These are phyloP conservation scores for Agrenia bidenticulata DNA, from an alignment of 2,888 invertebrate genomes.

Conservation along the genomic window DNA sequence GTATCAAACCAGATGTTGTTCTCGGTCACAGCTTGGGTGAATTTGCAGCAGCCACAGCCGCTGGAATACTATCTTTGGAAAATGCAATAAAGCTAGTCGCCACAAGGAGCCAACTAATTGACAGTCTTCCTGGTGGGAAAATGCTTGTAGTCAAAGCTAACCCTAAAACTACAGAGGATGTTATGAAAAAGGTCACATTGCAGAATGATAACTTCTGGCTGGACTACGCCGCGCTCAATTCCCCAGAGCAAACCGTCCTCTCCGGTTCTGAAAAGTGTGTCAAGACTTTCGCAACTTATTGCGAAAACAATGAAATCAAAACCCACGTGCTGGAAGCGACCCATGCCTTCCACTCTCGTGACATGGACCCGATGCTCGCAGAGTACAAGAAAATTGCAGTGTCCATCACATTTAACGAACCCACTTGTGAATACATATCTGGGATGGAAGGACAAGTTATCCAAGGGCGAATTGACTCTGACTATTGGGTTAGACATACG, in stretches of 20 bases:
- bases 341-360: slow-evolving; percentile 35
- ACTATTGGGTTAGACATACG: slow-evolving; percentile 39
- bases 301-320: slow-evolving; percentile 16
- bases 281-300: not conserved
- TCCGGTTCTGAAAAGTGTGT: slow-evolving; percentile 21
- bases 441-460: slow-evolving; percentile 28
- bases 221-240: slow-evolving; percentile 39
- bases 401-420: not conserved
- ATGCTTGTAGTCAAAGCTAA: no score
- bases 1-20: slow-evolving; percentile 24
- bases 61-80: slow-evolving; percentile 21
- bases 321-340: slow-evolving; percentile 23
- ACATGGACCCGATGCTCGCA: slow-evolving; percentile 37
- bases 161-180: no score
- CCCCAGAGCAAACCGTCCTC: slow-evolving; percentile 36
- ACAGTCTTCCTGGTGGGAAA: slow-evolving; percentile 2
- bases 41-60: slow-evolving; percentile 21
- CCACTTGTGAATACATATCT: slow-evolving; percentile 23
- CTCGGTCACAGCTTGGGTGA: slow-evolving; percentile 34
- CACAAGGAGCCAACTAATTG: slow-evolving; percentile 18
- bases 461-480: slow-evolving; percentile 8
- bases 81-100: slow-evolving; percentile 27
- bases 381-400: slow-evolving; percentile 12
- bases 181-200: no score
- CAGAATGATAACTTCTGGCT: no score